A percentile compares a stretch with the other conserved stretches of the same genome.
These are phyloP conservation scores for Calephelis virginiensis DNA, from an alignment of 1,140 invertebrate genomes.

Conservation along the genomic window DNA sequence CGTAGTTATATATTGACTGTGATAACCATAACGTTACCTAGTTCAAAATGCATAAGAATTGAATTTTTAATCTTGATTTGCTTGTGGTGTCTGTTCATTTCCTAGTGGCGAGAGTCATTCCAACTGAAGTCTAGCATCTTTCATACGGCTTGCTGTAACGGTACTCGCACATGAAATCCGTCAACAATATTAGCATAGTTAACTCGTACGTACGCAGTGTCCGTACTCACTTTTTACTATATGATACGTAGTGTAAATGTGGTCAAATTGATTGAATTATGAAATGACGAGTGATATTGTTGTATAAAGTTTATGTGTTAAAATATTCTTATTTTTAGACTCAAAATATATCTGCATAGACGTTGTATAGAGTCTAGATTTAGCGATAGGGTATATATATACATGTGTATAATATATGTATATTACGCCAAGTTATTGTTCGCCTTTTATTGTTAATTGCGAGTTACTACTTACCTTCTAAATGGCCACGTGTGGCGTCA, in stretches of 20 bases:
- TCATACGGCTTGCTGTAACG: background rate
- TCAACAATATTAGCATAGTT: slow-evolving; percentile 63
- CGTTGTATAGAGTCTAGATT: slow-evolving; percentile 51
- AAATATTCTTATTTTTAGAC: slow-evolving; percentile 70
- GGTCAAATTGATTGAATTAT: slow-evolving; percentile 41
- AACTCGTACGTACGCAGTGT: slow-evolving; percentile 21
- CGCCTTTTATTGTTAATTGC: slow-evolving; percentile 52
- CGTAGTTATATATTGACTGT: slow-evolving; percentile 41
- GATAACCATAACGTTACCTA: slow-evolving; percentile 54
- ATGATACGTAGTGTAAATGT: slow-evolving; percentile 30
- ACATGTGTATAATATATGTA: slow-evolving; percentile 30
- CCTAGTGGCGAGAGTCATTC: slow-evolving; percentile 1
- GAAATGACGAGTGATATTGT: slow-evolving; percentile 49
- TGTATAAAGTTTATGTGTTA: slow-evolving; percentile 49
- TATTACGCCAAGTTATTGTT: slow-evolving; percentile 38
- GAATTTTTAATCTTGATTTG: slow-evolving; percentile 29
- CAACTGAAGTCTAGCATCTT: background rate
- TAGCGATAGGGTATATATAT: slow-evolving; percentile 33
- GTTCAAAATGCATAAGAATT: slow-evolving; percentile 45
- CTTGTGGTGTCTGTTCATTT: slow-evolving; percentile 4
- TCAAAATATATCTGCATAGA: slow-evolving; percentile 62
- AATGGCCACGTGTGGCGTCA: background rate
- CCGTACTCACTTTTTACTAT: slow-evolving; percentile 32
- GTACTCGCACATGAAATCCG: slow-evolving; percentile 53
- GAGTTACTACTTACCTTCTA: slow-evolving; percentile 30